Evolutionary conservation across 2,113 vertebrate genomes (phyloP).

Genomic region (Antechinus stuartii): DNA sequence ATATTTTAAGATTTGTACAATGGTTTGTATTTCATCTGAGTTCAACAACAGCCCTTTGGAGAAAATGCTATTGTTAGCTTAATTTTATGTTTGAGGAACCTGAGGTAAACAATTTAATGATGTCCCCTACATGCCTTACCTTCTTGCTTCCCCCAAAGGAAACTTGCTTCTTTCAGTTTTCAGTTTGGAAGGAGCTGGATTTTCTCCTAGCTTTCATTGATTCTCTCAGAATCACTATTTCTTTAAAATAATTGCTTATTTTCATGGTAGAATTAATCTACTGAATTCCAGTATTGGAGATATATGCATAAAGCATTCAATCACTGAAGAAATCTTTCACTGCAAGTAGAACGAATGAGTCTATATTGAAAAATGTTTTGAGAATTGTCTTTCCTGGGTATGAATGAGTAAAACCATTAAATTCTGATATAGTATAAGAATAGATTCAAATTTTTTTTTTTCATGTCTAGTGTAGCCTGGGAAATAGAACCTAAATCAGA

Average conservation of each 20-base stretch:
- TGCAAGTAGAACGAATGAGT: neutral
- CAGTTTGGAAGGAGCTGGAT: neutral
- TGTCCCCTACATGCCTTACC: neutral
- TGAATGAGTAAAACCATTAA: neutral
- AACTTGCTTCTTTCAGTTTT: constrained; percentile 14
- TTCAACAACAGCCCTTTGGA: neutral
- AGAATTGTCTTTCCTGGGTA: neutral
- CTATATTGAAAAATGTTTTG: constrained; percentile 5
- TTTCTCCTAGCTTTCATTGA: neutral
- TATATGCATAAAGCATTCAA: neutral
- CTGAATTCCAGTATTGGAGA: neutral
- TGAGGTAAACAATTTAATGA: neutral
- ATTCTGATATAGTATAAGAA: neutral
- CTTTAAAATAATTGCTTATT: neutral
- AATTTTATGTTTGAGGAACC: neutral
- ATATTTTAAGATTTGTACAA: too few relatives aligned
- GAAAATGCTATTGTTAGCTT: neutral
- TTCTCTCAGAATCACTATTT: neutral
- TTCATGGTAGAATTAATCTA: neutral
- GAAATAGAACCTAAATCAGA: neutral
- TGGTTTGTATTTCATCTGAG: neutral
- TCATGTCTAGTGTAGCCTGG: neutral
- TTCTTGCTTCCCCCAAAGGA: neutral
- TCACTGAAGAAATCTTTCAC: constrained; percentile 13
- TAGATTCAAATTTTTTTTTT: constrained; percentile 17